Base-by-base conservation (phyloP, 1,140 invertebrate species). In the Cydia splendana region DNA sequence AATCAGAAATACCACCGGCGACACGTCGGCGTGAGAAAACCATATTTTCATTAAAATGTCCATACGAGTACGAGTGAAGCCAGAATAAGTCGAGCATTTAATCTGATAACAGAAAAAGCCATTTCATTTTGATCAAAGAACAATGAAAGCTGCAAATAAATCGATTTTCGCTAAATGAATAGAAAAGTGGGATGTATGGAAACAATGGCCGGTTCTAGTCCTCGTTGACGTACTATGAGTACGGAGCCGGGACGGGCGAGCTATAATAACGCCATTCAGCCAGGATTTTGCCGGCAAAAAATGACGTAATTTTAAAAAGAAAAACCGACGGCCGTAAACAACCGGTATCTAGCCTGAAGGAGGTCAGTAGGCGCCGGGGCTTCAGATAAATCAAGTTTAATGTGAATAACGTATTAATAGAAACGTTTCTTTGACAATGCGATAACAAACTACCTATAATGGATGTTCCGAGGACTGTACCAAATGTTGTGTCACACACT, bases 271-370 rank as follows among this genome's bases (percentile, higher is more conserved):
- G 30, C 67, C 67, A 71, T 71, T 71, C 67, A 18, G 67, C 67
- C 10, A 38, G 38, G 67, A 71, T 74, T 74, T 74, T 53, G 48
- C 15, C 20, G 42, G 73, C 45, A n/a, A 74, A 74, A 74, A 62
- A 74, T 74, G 15, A 74, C 73, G 73, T 71, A 38, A 71, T 71
- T 71, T 71, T 74, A 74, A 74, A 74, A 74, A 74, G 73, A 34
- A 74, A 74, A 51, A 74, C 48, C 48, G 73, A 2, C 12, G 48
- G n/a, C 18, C 42, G 42, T 74, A 74, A 74, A 74, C 73, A 74
- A 53, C 48, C 42, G 73, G 18, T 74, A 48, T 74, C 73, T 74
- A 24, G 73, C 42, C 45, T 28, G 20, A 34, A n/a, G 67, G 20
- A 74, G 73, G 73, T 74, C 73, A 74, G 71, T 20, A 51, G 71